Conservation (phyloP, 2,113 vertebrate species). For the Phylloscopus trochiloides region DNA sequence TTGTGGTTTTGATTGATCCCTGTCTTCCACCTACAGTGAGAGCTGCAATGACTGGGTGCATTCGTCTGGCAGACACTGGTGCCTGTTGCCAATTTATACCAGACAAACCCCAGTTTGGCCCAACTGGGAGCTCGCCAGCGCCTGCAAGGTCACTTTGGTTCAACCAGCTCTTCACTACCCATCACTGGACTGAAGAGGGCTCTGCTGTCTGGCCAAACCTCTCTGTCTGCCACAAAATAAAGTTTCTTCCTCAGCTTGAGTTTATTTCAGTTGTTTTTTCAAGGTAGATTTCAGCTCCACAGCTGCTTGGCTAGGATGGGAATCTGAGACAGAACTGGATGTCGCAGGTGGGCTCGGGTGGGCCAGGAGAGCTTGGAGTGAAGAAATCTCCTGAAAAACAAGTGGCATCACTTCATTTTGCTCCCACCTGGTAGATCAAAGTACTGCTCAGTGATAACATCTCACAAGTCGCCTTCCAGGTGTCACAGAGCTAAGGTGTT, state of each 20-base stretch:
- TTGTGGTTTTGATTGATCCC: not conserved
- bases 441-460: not conserved
- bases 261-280: not conserved
- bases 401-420: not conserved
- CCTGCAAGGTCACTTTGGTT: not conserved
- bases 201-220: constrained; percentile 50
- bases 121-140: not conserved
- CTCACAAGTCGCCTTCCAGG: not conserved
- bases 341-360: not conserved
- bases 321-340: not conserved
- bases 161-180: constrained; percentile 24
- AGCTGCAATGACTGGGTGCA: not conserved
- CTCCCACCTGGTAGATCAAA: constrained; percentile 43
- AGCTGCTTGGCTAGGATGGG: not conserved
- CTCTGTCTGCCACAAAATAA: not conserved
- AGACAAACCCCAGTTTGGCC: constrained; percentile 1
- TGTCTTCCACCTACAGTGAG: not conserved
- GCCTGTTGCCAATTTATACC: not conserved
- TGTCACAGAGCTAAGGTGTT: not conserved
- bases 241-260: not conserved
- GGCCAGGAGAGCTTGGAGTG: not conserved
- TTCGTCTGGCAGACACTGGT: not conserved
- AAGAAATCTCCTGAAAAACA: not conserved
- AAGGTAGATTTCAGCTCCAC: not conserved
- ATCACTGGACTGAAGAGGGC: constrained; percentile 50